phyloP scores from a whole-genome alignment of 2,888 invertebrate species.

The Patella pellucida region DNA sequence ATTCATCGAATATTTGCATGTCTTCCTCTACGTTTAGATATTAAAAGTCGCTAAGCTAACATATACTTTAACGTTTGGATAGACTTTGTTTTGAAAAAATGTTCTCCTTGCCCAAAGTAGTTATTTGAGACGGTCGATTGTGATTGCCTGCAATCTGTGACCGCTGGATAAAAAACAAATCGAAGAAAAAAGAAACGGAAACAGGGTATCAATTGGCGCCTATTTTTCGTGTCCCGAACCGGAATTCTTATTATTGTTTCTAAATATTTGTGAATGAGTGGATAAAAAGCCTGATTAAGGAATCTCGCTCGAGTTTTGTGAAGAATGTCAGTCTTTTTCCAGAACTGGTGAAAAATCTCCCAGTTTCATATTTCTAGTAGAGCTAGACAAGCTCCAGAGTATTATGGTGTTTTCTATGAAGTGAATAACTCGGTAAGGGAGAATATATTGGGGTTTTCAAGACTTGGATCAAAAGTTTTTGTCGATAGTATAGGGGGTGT shows the following conservation, averaged over 20 bases:
- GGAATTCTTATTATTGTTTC: slow-evolving; percentile 12
- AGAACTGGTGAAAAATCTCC: slow-evolving; percentile 9
- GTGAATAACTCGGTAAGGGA: neutral
- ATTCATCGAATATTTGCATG: neutral
- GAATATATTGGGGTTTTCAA: neutral
- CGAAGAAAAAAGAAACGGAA: slow-evolving; percentile 14
- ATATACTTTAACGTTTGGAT: too few species aligned
- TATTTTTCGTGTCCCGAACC: slow-evolving; percentile 15
- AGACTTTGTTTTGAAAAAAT: too few species aligned
- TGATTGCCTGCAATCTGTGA: too few species aligned
- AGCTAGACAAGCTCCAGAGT: neutral
- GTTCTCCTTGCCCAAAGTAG: too few species aligned
- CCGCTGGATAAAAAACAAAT: too few species aligned
- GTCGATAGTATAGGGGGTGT: neutral
- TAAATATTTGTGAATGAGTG: slow-evolving; percentile 22
- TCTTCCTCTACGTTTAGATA: neutral
- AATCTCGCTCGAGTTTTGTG: slow-evolving; percentile 12
- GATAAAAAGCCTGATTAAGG: slow-evolving; percentile 12
- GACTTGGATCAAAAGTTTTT: slow-evolving; percentile 5
- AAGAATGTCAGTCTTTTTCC: neutral
- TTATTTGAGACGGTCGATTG: too few species aligned
- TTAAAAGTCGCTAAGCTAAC: neutral
- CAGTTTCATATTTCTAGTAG: neutral
- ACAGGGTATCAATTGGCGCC: slow-evolving; percentile 19
- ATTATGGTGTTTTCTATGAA: neutral